Evolutionary conservation across 2,797 vertebrate species (phyloP).

Genomic region (Pseudochirops cupreus): DNA sequence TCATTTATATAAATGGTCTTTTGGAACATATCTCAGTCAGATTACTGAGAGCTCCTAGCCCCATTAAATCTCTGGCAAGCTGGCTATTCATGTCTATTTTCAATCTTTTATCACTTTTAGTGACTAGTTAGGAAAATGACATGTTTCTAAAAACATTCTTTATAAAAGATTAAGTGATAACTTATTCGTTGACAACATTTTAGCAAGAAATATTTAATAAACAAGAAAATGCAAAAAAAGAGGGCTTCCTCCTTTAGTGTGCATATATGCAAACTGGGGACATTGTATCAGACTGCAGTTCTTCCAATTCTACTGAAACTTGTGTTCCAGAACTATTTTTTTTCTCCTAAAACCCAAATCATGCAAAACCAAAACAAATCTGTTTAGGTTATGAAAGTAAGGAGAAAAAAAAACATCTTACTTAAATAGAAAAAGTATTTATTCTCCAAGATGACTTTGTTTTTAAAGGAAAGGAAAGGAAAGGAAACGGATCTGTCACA

Average conservation of each 20-base stretch:
- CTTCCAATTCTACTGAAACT: background rate
- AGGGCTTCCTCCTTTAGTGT: background rate
- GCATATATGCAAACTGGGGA: background rate
- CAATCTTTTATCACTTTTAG: background rate
- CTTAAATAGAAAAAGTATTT: background rate
- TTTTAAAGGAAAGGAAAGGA: background rate
- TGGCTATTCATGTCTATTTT: background rate
- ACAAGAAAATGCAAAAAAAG: background rate
- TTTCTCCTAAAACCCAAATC: constrained; percentile 16
- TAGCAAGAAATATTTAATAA: constrained; percentile 42
- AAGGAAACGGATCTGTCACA: background rate
- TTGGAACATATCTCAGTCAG: background rate
- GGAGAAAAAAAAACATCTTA: background rate
- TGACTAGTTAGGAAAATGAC: background rate
- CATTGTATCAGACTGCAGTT: constrained; percentile 2
- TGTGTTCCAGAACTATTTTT: background rate
- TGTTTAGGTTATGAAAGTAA: constrained; percentile 22
- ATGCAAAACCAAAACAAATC: background rate
- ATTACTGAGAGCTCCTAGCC: background rate
- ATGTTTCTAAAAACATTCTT: constrained; percentile 33
- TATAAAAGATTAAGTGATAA: constrained; percentile 40
- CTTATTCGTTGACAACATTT: constrained; percentile 20
- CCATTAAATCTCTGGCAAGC: background rate
- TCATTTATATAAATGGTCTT: constrained; percentile 31
- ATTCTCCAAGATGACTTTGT: background rate